Base-by-base conservation (phyloP, 2,888 invertebrate species). In the Tachina fera region DNA sequence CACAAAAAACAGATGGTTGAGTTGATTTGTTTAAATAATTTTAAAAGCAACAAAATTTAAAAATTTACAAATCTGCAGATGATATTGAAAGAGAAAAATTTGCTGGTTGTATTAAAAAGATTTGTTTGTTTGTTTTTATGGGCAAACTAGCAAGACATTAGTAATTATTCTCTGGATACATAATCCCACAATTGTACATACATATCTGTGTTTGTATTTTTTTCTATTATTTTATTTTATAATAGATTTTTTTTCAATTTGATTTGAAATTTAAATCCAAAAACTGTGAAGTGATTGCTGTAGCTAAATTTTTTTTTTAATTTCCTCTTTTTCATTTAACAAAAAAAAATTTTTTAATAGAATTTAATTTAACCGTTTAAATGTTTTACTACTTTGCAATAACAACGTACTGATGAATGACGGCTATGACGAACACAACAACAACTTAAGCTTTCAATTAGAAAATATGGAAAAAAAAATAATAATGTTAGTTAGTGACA, bases 1-100 rank as follows among this genome's bases (percentile, higher is more conserved):
- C 61, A 76, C 11, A 58, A 49, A 60, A 60, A 79, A 71, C 79
- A 79, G 79, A 79, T 79, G 79, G 71, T 71, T 70, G 70, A 45
- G 56, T 71, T 63, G 47, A 79, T 71, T 71, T 79, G 45, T 71
- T 53, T 68, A 43, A 70, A 71, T 43, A 47, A 31, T n/a, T n/a
- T 78, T 71, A 16, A 61, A 61, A 68, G 16, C 49, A 68, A 70
- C 43, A 13, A 53, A 78, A 78, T 51, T 31, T n/a, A n/a, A 13
- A 41, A 16, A 31, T 68, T 47, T 51, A 49, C 31, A 70, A 51
- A 70, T 78, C 41, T 70, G 19, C 13, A 43, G 60, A 78, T 60
- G 60, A 78, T 60, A 43, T 49, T 70, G 53, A 43, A 49, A 61
- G 60, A 61, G 70, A 43, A 78, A 45, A 45, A 11, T 49, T 16